Conservation (phyloP, 2,888 invertebrate species). For the Drosophila borborema region DNA sequence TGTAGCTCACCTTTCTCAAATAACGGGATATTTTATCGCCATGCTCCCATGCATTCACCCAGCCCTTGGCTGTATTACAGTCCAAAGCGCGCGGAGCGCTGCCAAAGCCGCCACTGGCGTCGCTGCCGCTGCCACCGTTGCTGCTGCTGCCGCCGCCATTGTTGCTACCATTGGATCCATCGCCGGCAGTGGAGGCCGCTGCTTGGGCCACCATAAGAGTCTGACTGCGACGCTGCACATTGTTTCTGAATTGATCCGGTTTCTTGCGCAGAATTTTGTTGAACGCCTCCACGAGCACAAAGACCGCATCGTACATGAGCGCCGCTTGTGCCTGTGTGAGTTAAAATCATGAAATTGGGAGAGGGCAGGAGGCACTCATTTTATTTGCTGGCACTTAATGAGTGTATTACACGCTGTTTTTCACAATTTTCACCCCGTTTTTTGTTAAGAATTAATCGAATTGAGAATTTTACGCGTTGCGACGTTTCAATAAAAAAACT, state of each 20-base stretch:
- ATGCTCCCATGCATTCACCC: slow-evolving; percentile 95
- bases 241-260: slow-evolving; percentile 92
- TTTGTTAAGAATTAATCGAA: slow-evolving; percentile 13
- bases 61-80: slow-evolving; percentile 93
- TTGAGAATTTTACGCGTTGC: slow-evolving; percentile 2
- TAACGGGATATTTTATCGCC: slow-evolving; percentile 95
- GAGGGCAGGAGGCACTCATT: slow-evolving; percentile 11
- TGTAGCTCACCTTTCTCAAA: slow-evolving; percentile 88
- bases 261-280: slow-evolving; percentile 94
- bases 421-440: slow-evolving; percentile 64
- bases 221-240: slow-evolving; percentile 89
- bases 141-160: slow-evolving; percentile 40
- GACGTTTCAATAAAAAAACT: neutral
- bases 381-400: slow-evolving; percentile 68
- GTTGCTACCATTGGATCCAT: slow-evolving; percentile 67
- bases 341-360: neutral
- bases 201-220: slow-evolving; percentile 84
- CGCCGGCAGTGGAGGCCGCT: slow-evolving; percentile 78
- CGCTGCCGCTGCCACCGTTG: slow-evolving; percentile 19
- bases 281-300: slow-evolving; percentile 95
- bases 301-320: slow-evolving; percentile 97
- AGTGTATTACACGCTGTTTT: slow-evolving; percentile 75
- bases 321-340: slow-evolving; percentile 93
- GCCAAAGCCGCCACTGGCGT: slow-evolving; percentile 43
- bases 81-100: slow-evolving; percentile 88